These are phyloP conservation scores for Teinopalpus imperialis DNA, from an alignment of 2,888 invertebrate species.

Conservation along the genomic window DNA sequence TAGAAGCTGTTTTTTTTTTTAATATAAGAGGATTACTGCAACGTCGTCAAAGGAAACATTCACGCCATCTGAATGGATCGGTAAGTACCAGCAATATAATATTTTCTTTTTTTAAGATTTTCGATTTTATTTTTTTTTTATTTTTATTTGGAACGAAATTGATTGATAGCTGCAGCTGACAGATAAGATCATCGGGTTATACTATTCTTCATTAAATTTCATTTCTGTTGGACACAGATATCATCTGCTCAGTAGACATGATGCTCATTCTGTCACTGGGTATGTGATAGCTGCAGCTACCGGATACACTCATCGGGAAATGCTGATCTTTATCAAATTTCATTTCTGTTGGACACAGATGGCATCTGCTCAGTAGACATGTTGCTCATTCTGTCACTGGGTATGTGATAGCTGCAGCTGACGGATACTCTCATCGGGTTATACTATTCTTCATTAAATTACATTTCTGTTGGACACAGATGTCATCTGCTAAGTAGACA, in stretches of 20 bases:
- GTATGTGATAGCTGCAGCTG: slow-evolving; percentile 29
- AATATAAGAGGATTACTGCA: no score
- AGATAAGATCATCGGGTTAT: slow-evolving; percentile 10
- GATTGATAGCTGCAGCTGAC: slow-evolving; percentile 31
- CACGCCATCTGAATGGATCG: no score
- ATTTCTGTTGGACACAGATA: slow-evolving; percentile 24
- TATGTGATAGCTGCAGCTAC: no score
- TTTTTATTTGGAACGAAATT: no score
- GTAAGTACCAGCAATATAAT: no score
- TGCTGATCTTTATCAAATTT: no score
- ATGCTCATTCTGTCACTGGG: slow-evolving; percentile 37
- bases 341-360: slow-evolving; percentile 12
- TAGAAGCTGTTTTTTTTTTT: no score
- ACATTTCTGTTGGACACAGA: not conserved
- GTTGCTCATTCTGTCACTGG: slow-evolving; percentile 22
- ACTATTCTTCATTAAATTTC: not conserved
- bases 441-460: not conserved
- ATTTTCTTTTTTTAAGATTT: no score
- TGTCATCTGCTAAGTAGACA: not conserved
- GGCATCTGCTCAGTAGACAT: not conserved
- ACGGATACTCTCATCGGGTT: not conserved
- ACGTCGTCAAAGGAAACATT: no score
- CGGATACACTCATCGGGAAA: no score
- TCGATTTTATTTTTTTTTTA: no score
- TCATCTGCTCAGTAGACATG: slow-evolving; percentile 28